phyloP scores from a whole-genome alignment of 2,113 vertebrate species.

The Aplodontia rufa region DNA sequence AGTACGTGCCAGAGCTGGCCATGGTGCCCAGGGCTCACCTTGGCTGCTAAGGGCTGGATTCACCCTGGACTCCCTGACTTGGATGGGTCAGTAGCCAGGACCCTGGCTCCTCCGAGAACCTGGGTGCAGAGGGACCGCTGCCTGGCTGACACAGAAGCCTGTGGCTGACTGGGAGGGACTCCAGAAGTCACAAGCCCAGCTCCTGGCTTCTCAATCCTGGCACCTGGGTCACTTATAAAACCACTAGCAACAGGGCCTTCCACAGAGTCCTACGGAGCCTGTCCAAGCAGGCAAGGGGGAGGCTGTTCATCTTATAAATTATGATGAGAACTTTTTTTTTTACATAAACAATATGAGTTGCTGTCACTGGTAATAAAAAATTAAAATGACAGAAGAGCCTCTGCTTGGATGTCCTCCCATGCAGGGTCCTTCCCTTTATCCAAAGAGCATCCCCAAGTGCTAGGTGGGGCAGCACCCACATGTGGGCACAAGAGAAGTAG shows the following conservation, averaged over 20 bases:
- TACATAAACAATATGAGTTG: background rate
- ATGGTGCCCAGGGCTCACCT: background rate
- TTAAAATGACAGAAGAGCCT: background rate
- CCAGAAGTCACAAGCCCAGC: background rate
- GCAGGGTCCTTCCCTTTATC: accelerated
- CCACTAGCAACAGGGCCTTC: background rate
- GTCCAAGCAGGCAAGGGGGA: background rate
- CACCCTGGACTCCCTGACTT: accelerated
- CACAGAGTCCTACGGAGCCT: accelerated
- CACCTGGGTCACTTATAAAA: background rate
- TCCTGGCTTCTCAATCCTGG: background rate
- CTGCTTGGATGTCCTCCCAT: accelerated
- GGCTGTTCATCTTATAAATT: accelerated
- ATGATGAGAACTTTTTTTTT: background rate
- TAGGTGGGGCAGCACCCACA: accelerated
- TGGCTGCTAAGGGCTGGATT: too few relatives aligned
- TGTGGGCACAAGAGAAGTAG: too few relatives aligned
- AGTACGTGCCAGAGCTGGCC: background rate
- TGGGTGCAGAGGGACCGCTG: background rate
- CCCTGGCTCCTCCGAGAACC: background rate
- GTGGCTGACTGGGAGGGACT: background rate
- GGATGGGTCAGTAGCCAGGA: background rate
- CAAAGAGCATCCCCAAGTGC: background rate
- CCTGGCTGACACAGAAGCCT: background rate
- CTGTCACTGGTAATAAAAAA: too few relatives aligned